Percentiles rank a stretch among this genome's conserved stretches.
Conservation (phyloP, 1,140 invertebrate genomes). For the Arctopsyche grandis region DNA sequence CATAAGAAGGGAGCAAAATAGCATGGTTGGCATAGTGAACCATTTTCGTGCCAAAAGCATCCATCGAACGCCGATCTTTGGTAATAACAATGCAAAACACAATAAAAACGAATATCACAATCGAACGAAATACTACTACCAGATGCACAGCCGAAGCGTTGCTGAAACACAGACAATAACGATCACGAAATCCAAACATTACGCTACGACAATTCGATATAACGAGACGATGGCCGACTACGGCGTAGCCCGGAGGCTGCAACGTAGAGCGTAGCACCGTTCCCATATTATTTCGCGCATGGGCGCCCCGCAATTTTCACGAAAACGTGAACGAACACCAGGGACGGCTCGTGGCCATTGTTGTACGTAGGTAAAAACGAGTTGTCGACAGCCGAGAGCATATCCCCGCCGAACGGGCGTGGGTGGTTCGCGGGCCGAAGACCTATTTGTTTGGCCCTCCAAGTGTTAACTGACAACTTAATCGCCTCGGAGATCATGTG, state of each 20-base stretch:
- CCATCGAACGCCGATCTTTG: too few species aligned
- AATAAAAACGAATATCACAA: too few species aligned
- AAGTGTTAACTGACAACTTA: slow-evolving; percentile 13
- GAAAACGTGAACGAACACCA: background rate
- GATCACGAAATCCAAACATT: too few species aligned
- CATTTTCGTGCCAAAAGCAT: too few species aligned
- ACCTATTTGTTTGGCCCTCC: background rate
- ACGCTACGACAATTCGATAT: too few species aligned
- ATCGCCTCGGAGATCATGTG: background rate
- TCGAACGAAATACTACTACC: too few species aligned
- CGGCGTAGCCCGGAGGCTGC: background rate
- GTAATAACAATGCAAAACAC: too few species aligned
- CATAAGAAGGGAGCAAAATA: too few species aligned
- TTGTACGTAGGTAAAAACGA: slow-evolving; percentile 40
- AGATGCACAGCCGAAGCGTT: too few species aligned
- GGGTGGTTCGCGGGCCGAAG: slow-evolving; percentile 6
- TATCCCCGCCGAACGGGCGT: slow-evolving; percentile 15
- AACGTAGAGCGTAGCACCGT: background rate
- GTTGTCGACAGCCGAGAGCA: slow-evolving; percentile 25
- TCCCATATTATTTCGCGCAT: slow-evolving; percentile 2
- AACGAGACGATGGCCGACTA: background rate
- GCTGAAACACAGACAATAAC: too few species aligned
- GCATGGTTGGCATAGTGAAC: too few species aligned
- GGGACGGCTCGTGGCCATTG: slow-evolving; percentile 10
- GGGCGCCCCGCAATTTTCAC: background rate